These are phyloP conservation scores for Panagrolaimus sp. DNA, from an alignment of 1,140 invertebrate species.

Conservation along the genomic window DNA sequence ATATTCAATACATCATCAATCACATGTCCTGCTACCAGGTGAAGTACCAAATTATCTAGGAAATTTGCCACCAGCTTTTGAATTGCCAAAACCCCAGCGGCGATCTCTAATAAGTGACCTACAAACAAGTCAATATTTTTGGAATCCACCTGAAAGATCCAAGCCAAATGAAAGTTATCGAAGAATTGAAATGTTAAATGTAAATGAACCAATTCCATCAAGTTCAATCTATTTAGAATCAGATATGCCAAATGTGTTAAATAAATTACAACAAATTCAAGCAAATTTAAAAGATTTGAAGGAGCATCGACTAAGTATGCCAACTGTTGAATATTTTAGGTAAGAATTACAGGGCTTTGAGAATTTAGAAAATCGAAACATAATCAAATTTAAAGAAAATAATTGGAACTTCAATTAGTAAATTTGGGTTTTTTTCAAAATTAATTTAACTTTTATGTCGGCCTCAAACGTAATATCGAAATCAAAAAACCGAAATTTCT, in stretches of 20 bases:
- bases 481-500: too few species aligned
- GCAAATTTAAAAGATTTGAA: background rate
- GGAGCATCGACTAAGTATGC: background rate
- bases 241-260: background rate
- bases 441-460: too few species aligned
- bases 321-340: slow-evolving; percentile 3
- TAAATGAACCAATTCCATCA: background rate
- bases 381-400: too few species aligned
- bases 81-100: background rate
- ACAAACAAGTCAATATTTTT: slow-evolving; percentile 10
- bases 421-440: background rate
- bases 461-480: too few species aligned
- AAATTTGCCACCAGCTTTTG: background rate
- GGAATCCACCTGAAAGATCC: background rate
- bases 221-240: background rate
- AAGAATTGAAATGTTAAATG: background rate
- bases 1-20: too few species aligned
- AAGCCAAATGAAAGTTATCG: background rate
- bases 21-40: background rate
- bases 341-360: too few species aligned
- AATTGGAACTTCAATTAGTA: too few species aligned
- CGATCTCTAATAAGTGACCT: background rate
- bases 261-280: background rate
- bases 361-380: too few species aligned
- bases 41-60: background rate